Percentiles rank a stretch among this genome's conserved stretches.
phyloP scores from a whole-genome alignment of 2,797 vertebrate species.

The Taenioides sp. region DNA sequence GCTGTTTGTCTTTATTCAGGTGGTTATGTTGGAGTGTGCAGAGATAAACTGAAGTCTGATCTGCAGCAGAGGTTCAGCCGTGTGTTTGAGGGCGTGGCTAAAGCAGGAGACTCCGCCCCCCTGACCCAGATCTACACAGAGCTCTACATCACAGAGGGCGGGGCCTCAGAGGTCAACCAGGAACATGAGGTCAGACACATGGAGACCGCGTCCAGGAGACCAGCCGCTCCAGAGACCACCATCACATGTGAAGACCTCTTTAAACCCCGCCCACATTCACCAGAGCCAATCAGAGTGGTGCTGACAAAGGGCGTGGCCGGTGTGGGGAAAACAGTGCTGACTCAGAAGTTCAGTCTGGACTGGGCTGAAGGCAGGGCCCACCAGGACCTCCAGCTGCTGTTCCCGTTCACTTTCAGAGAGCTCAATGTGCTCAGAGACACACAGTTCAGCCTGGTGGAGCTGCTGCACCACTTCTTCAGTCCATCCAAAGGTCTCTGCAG shows the following conservation, averaged over 20 bases:
- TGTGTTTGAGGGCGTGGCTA: slow-evolving; percentile 2
- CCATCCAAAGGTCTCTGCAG: background rate
- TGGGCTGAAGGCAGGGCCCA: background rate
- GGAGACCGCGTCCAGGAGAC: background rate
- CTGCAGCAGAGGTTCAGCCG: background rate
- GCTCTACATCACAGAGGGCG: slow-evolving; percentile 2
- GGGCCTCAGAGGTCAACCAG: slow-evolving; percentile 1
- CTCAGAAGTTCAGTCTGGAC: background rate
- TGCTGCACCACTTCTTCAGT: slow-evolving; percentile 3
- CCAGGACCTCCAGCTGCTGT: slow-evolving; percentile 1
- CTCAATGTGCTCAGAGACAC: slow-evolving; percentile 1
- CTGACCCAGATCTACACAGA: slow-evolving; percentile 1
- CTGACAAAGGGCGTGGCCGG: background rate
- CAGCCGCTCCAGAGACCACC: background rate
- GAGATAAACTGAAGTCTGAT: background rate
- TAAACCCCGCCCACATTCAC: background rate
- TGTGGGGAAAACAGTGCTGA: background rate
- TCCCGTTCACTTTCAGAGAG: slow-evolving; percentile 3
- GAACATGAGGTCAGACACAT: background rate
- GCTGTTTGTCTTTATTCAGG: background rate
- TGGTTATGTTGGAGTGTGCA: too few species aligned
- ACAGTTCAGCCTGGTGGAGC: background rate
- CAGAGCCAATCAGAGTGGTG: background rate
- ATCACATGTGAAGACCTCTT: background rate
- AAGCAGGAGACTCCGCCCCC: background rate